Evolutionary conservation across 2,888 invertebrate genomes (phyloP).

Genomic region (Lithophane leautieri): DNA sequence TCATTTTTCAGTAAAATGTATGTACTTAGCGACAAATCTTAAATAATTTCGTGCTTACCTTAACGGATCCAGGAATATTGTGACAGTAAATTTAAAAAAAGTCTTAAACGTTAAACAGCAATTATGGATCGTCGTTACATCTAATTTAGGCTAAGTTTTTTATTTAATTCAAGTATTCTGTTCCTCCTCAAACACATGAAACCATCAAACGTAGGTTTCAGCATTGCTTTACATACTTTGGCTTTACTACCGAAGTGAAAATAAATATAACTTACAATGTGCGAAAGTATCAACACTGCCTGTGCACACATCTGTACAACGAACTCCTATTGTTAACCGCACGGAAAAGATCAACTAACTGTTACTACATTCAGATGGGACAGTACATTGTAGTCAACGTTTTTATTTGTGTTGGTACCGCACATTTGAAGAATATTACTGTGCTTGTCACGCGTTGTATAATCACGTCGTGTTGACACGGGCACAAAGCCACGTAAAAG

Average conservation of each 20-base stretch:
- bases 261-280: neutral
- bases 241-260: neutral
- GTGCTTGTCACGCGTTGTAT: neutral
- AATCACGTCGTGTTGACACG: constrained; percentile 16
- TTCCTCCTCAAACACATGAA: neutral
- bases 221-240: neutral
- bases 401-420: constrained; percentile 9
- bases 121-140: neutral
- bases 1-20: neutral
- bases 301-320: constrained; percentile 22
- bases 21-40: neutral
- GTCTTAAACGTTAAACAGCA: neutral
- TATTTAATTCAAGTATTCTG: neutral
- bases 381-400: neutral
- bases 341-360: constrained; percentile 56
- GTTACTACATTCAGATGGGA: constrained; percentile 49
- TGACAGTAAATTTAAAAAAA: neutral
- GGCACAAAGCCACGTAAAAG: no score
- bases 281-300: constrained; percentile 49
- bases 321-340: constrained; percentile 67
- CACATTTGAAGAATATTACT: neutral
- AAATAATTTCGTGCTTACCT: neutral
- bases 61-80: neutral
- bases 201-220: neutral
- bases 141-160: neutral